phyloP scores from a whole-genome alignment of 2,797 vertebrate genomes.

The Leptoclinus maculatus region DNA sequence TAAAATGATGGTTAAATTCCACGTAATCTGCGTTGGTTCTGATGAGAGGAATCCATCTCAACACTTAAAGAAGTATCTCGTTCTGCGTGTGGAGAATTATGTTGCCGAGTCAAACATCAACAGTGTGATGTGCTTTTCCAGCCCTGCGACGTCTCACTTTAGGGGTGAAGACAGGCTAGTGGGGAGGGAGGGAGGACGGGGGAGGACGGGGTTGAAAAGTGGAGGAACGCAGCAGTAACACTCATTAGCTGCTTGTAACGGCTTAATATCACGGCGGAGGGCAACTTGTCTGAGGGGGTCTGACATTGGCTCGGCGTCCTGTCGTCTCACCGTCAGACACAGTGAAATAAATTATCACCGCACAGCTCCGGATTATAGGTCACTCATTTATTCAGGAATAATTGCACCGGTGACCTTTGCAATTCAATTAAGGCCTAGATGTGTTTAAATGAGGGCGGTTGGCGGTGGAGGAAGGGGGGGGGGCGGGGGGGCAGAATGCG shows the following conservation, averaged over 20 bases:
- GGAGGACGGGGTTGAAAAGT: conserved; percentile 36
- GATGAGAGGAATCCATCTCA: too few species aligned
- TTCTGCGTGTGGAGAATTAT: neutral
- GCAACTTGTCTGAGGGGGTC: conserved; percentile 71
- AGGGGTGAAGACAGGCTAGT: conserved; percentile 3
- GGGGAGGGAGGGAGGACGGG: neutral
- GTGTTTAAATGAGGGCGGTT: conserved; percentile 82
- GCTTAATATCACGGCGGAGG: conserved; percentile 72
- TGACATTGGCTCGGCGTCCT: conserved; percentile 69
- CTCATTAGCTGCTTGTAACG: conserved; percentile 79
- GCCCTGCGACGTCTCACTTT: conserved; percentile 50
- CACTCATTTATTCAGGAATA: conserved; percentile 88
- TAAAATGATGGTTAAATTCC: too few species aligned
- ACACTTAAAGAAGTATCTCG: too few species aligned
- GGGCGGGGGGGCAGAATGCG: conserved; percentile 2
- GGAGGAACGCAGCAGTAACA: conserved; percentile 62
- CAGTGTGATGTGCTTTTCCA: conserved; percentile 24
- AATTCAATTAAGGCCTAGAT: conserved; percentile 87
- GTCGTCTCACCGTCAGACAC: conserved; percentile 74
- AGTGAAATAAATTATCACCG: conserved; percentile 78
- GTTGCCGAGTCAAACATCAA: neutral
- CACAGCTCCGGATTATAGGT: conserved; percentile 78
- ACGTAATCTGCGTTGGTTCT: too few species aligned
- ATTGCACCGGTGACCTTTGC: conserved; percentile 88
- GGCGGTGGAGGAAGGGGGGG: conserved; percentile 22